Evolutionary conservation across 2,888 invertebrate species (phyloP), one percentile per base, ranked within the genome.

Genomic region (Lymantria dispar): DNA sequence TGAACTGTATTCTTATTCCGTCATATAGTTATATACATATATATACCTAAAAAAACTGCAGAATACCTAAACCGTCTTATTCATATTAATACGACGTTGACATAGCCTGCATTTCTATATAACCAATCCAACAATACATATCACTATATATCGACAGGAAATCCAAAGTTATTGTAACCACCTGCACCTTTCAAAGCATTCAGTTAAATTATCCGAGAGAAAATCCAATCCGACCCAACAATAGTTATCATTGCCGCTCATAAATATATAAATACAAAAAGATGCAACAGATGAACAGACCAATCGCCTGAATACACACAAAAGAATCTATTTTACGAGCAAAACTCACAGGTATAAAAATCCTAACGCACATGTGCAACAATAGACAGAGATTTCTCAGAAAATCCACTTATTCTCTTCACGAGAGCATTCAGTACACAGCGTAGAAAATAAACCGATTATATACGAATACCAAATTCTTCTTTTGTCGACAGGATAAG

Each of bases 321-420:
- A 77, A 76, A 71, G 72, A 65, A 48, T 52, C 58, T 52, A 64
- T 58, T 74, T 71, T 67, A 72, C 60, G 62, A 66, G 59, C 46
- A 37, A 15, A 47, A 46, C 55, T 58, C 43, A 65, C 81, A 85
- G 85, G 85, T 85, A 85, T 72, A 78, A 69, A n/a, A 70, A 68
- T 60, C 60, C 49, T 47, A 44, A 59, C 43, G 72, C 80, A 83
- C 80, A 84, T 81, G 83, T 81, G 78, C 74, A 69, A 62, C 76
- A 72, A 80, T 79, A 72, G 64, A 59, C 46, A 36, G 30, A 51
- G 52, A 60, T 58, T 87, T 87, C 85, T 75, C 43, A 62, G 84
- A 85, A 85, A 68, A 60, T 59, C 54, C 38, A 38, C 38, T 38
- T 38, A 38, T 38, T 38, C 38, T 38, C 8, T 7, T 12, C 38